Evolutionary conservation across 2,888 invertebrate species (phyloP).

Genomic region (Arge pagana): DNA sequence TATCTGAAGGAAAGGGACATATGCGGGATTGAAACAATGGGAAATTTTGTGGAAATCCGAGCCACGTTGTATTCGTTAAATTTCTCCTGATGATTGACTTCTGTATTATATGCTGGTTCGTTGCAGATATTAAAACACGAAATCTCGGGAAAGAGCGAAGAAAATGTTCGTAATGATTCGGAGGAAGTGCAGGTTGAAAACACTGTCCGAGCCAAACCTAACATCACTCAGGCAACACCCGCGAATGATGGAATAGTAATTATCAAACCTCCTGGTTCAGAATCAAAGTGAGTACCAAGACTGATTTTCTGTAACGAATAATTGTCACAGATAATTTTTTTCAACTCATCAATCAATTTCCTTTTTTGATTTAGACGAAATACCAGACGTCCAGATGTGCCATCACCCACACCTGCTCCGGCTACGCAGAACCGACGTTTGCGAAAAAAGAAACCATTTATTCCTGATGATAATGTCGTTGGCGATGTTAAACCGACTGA

Average conservation of each 20-base stretch:
- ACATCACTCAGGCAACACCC: slow-evolving; percentile 17
- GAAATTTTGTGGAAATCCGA: background rate
- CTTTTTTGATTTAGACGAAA: slow-evolving; percentile 28
- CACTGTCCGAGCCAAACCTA: slow-evolving; percentile 9
- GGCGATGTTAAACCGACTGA: slow-evolving; percentile 42
- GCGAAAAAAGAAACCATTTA: slow-evolving; percentile 44
- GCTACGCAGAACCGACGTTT: slow-evolving; percentile 29
- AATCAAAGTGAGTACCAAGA: slow-evolving; percentile 39
- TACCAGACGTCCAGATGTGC: slow-evolving; percentile 26
- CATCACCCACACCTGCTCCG: slow-evolving; percentile 25
- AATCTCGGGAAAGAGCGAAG: slow-evolving; percentile 16
- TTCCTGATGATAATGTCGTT: slow-evolving; percentile 35
- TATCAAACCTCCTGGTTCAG: slow-evolving; percentile 45
- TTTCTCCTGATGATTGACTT: too few species aligned
- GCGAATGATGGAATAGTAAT: slow-evolving; percentile 32
- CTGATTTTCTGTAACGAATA: background rate
- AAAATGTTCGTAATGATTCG: slow-evolving; percentile 30
- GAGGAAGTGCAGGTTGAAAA: slow-evolving; percentile 34
- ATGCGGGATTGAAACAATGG: too few species aligned
- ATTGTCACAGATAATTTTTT: slow-evolving; percentile 1
- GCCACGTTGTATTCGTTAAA: background rate
- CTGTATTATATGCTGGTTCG: too few species aligned
- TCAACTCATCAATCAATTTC: background rate
- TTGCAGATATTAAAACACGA: background rate
- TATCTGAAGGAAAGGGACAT: too few species aligned